Evolutionary conservation across 2,113 vertebrate genomes (phyloP).

Genomic region (Dolichotis patagonum): DNA sequence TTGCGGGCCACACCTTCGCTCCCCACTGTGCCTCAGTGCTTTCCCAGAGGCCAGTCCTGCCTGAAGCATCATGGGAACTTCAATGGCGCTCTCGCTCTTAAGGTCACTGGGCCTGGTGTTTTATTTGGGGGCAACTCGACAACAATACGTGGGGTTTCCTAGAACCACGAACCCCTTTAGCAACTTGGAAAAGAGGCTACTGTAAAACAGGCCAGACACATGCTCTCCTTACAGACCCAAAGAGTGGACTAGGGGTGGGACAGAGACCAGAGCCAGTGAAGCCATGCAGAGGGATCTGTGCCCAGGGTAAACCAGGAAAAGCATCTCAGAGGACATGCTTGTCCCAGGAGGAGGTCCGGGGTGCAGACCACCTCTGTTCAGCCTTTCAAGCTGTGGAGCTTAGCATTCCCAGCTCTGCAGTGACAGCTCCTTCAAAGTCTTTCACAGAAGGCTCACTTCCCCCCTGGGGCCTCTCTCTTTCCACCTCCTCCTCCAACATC

Average conservation of each 20-base stretch:
- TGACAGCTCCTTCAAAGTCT: neutral
- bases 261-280: neutral
- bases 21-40: neutral
- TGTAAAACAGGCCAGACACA: rapidly evolving
- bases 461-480: neutral
- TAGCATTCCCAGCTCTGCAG: neutral
- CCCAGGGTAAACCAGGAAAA: neutral
- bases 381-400: neutral
- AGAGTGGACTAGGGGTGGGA: neutral
- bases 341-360: rapidly evolving
- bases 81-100: neutral
- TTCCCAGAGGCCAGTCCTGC: rapidly evolving
- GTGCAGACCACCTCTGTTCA: neutral
- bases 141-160: no score
- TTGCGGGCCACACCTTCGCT: neutral
- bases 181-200: neutral
- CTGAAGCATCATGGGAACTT: neutral
- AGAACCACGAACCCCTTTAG: neutral
- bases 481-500: neutral
- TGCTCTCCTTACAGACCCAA: neutral
- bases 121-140: neutral
- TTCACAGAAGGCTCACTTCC: neutral
- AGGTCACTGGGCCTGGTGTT: neutral
- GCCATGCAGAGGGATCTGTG: neutral
- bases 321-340: neutral